A percentile compares a stretch with the other conserved stretches of the same genome.
Conservation (phyloP, 2,797 vertebrate species). For the Psittacula echo region DNA sequence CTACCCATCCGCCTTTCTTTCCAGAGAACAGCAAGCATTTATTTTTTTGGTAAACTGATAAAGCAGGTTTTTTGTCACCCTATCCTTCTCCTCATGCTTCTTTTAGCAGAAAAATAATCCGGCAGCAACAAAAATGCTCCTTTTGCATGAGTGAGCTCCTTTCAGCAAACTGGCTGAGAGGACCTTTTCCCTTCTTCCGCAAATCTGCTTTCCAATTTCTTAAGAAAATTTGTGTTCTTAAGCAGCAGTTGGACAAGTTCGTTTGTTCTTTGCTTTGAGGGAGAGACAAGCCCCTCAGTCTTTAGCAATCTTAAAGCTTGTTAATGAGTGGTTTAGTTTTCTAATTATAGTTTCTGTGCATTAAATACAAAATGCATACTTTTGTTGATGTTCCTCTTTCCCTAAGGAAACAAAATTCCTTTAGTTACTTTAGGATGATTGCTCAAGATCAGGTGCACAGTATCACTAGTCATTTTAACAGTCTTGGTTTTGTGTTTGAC, state of each 20-base stretch:
- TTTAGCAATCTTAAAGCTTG: background rate
- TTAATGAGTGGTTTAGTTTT: background rate
- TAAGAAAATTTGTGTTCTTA: background rate
- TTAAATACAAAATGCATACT: background rate
- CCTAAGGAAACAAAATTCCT: background rate
- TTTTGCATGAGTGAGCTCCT: background rate
- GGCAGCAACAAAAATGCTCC: background rate
- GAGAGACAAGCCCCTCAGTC: background rate
- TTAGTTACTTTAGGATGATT: background rate
- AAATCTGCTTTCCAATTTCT: background rate
- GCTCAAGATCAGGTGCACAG: background rate
- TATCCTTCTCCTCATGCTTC: background rate
- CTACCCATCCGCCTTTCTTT: background rate
- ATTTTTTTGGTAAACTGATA: background rate
- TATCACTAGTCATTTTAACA: background rate
- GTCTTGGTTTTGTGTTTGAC: background rate
- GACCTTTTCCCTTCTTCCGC: background rate
- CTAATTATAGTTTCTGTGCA: background rate
- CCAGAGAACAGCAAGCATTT: background rate
- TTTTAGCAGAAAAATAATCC: constrained; percentile 29
- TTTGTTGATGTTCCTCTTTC: background rate
- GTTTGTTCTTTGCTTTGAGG: background rate
- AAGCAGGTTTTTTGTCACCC: constrained; percentile 16
- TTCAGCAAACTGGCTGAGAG: background rate
- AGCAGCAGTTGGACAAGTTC: background rate